phyloP scores from a whole-genome alignment of 2,113 vertebrate species.

The Hippopotamus amphibius region DNA sequence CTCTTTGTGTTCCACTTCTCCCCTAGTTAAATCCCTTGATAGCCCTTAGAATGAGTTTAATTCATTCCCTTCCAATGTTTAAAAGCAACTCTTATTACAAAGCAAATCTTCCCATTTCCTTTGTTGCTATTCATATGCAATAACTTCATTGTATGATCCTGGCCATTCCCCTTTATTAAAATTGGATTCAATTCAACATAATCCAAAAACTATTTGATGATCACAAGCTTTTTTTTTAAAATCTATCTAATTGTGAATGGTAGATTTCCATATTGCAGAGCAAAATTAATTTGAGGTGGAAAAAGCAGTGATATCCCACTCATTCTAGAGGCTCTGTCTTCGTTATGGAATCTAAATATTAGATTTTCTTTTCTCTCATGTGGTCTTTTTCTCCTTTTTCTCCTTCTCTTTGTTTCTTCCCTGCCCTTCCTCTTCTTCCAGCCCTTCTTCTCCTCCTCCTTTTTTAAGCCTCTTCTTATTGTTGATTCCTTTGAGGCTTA shows the following conservation, averaged over 20 bases:
- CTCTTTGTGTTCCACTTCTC: background rate
- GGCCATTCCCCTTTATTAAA: slow-evolving; percentile 32
- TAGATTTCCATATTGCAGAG: background rate
- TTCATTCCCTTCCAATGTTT: slow-evolving; percentile 45
- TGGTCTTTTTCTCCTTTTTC: background rate
- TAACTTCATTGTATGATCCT: background rate
- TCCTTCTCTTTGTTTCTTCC: background rate
- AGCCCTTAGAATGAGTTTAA: slow-evolving; percentile 11
- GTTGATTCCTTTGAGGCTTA: background rate
- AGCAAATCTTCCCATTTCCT: background rate
- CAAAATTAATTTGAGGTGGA: background rate
- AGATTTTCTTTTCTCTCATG: background rate
- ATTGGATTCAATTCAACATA: slow-evolving; percentile 37
- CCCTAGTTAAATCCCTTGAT: background rate
- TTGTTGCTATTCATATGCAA: slow-evolving; percentile 4
- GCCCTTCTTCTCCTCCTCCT: accelerated
- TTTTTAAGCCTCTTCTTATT: background rate
- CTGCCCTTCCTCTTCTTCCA: background rate
- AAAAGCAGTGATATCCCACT: background rate
- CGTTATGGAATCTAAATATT: background rate
- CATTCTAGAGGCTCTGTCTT: background rate
- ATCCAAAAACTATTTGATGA: background rate
- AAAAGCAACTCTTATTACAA: slow-evolving; percentile 53
- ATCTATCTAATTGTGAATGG: background rate
- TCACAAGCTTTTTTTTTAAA: background rate